Evolutionary conservation across 1,140 invertebrate species (phyloP), one percentile per base, ranked within the genome.

Genomic region (Leptonema lineaticorne): DNA sequence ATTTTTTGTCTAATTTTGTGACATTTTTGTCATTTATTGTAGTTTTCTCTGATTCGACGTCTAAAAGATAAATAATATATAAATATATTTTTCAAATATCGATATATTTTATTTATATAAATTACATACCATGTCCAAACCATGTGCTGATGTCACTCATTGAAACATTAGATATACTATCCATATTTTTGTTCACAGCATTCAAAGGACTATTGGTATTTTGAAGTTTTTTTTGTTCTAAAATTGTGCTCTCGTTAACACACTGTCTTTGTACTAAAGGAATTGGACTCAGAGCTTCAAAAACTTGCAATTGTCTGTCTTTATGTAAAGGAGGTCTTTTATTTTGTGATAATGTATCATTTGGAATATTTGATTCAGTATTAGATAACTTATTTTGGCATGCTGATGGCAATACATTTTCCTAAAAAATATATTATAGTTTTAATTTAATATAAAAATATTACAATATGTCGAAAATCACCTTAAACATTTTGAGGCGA

Each of bases 91-190:
- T 16, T 26, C n/a, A 26, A 58, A 9, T 6, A 4, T 26, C 16
- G 8, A 45, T 41, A 11, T 33, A 46, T 46, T 46, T 9, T 46
- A 7, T 33, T 6, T 33, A 11, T 33, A 33, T 33, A 56, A 60
- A 46, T n/a, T 53, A 58, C 4, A 77, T 69, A 84, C 83, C 82
- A 75, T 80, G 78, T 74, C 74, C 74, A 65, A 85, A 81, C 84
- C 84, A 86, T 67, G 77, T 81, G 70, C 83, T 86, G 62, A 86
- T 81, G 77, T 85, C 84, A 72, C 81, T 82, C 76, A 84, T 82
- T 20, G 83, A 82, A 14, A 84, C 82, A 22, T 80, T 76, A 4
- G 80, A 79, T 69, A 83, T 79, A 27, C 75, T 81, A 37, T 83
- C 80, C 0, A 77, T 77, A 1, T 77, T 77, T 4, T 75, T 74